Percentiles rank a stretch among this genome's conserved stretches.
These are phyloP conservation scores for Anser brachyrhynchus DNA, from an alignment of 2,113 vertebrate species.

Conservation along the genomic window DNA sequence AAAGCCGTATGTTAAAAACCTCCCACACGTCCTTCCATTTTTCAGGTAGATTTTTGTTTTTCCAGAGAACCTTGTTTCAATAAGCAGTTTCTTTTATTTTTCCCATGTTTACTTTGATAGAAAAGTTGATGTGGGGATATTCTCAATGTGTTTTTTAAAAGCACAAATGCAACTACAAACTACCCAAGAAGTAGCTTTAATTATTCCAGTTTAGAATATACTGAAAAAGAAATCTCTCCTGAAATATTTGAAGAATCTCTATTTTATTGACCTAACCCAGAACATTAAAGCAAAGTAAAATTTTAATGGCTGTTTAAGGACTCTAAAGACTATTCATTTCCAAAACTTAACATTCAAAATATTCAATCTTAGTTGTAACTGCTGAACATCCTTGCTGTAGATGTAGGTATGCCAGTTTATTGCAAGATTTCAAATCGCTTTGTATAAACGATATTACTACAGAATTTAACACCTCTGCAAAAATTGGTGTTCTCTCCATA, in stretches of 20 bases:
- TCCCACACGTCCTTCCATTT: neutral
- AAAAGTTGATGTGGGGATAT: neutral
- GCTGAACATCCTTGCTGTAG: neutral
- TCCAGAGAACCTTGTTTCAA: neutral
- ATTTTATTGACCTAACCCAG: slow-evolving; percentile 15
- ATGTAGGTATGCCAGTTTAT: neutral
- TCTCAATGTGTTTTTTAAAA: neutral
- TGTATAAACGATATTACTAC: neutral
- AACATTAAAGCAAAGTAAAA: neutral
- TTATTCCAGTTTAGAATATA: neutral
- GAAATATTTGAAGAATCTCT: neutral
- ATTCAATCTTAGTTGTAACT: neutral
- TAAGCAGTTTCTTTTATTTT: neutral
- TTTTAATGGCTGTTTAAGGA: neutral
- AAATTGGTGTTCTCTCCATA: neutral
- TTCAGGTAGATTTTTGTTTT: neutral
- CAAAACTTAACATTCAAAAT: neutral
- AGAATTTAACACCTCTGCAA: neutral
- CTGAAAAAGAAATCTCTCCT: neutral
- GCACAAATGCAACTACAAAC: neutral
- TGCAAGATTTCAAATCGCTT: neutral
- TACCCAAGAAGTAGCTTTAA: neutral
- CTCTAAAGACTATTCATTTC: neutral
- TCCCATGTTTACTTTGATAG: neutral
- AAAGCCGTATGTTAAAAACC: neutral